Percentiles rank a stretch among this genome's conserved stretches.
Evolutionary conservation across 23 tunicate species (phyloP).

Genomic region (Ascidia mentula): DNA sequence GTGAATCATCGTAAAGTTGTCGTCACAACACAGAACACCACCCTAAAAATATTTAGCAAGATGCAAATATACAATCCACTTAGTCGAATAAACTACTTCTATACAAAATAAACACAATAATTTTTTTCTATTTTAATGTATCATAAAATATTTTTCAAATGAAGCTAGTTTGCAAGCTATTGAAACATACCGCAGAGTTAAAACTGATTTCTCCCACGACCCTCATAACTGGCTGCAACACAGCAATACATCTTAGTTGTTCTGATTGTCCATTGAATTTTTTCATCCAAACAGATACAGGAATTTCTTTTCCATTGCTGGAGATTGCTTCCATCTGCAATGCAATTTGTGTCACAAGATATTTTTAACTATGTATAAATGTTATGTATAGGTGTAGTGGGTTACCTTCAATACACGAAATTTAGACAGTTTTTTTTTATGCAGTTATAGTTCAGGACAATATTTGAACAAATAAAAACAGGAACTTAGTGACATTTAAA

Average conservation of each 20-base stretch:
- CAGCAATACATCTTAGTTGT: conserved; percentile 33
- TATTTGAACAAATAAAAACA: too few relatives aligned
- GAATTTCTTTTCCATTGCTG: conserved; percentile 27
- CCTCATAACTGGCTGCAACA: conserved; percentile 42
- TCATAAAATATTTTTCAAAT: not conserved
- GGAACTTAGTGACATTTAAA: too few relatives aligned
- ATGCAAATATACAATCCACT: not conserved
- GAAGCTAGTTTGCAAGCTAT: too few relatives aligned
- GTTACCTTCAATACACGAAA: too few relatives aligned
- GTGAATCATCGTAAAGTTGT: conserved; percentile 47
- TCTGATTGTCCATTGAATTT: conserved; percentile 37
- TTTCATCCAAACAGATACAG: conserved; percentile 64
- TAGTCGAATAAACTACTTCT: not conserved
- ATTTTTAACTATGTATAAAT: too few relatives aligned
- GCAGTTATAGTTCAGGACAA: too few relatives aligned
- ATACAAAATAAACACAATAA: not conserved
- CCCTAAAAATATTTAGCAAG: conserved; percentile 40
- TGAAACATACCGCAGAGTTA: conserved; percentile 41
- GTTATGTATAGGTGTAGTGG: too few relatives aligned
- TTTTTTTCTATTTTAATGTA: not conserved
- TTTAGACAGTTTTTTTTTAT: too few relatives aligned
- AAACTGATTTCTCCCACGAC: conserved; percentile 55
- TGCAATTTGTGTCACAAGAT: too few relatives aligned
- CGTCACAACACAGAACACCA: conserved; percentile 43
- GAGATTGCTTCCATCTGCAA: conserved; percentile 54